Evolutionary conservation across 2,888 invertebrate genomes (phyloP).

Genomic region (Aradus depressus): DNA sequence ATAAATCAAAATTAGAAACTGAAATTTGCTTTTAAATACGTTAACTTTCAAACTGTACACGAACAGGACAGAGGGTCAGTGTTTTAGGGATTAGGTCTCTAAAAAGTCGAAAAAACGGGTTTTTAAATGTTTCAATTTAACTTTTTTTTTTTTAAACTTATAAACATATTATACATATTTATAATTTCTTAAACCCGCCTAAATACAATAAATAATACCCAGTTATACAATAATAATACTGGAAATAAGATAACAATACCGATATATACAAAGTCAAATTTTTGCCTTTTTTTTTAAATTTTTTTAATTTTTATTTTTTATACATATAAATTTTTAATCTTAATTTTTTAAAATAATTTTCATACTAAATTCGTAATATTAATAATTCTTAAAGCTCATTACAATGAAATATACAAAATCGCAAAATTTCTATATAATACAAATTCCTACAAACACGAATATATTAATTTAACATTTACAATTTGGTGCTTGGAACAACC

Average conservation of each 20-base stretch:
- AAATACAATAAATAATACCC: conserved; percentile 11
- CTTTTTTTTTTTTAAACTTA: conserved; percentile 14
- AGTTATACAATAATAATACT: conserved; percentile 20
- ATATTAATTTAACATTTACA: conserved; percentile 22
- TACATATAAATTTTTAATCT: no score
- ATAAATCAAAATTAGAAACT: conserved; percentile 17
- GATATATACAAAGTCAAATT: conserved; percentile 24
- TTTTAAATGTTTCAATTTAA: conserved; percentile 11
- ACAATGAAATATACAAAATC: conserved; percentile 26
- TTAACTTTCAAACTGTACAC: conserved; percentile 19
- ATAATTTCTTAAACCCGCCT: conserved; percentile 10
- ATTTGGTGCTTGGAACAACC: conserved; percentile 29
- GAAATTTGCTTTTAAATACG: background rate
- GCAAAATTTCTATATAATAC: conserved; percentile 25
- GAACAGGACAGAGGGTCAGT: conserved; percentile 14
- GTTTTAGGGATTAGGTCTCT: conserved; percentile 1
- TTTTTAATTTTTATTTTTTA: no score
- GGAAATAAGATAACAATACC: conserved; percentile 23
- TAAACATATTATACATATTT: background rate
- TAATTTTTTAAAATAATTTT: no score
- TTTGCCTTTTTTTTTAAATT: no score
- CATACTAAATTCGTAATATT: conserved; percentile 27
- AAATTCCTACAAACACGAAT: conserved; percentile 27
- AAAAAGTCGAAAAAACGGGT: conserved; percentile 2
- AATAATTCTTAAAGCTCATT: conserved; percentile 27